These are phyloP conservation scores for Stegophylla sp. DNA, from an alignment of 2,888 invertebrate genomes.

Conservation along the genomic window DNA sequence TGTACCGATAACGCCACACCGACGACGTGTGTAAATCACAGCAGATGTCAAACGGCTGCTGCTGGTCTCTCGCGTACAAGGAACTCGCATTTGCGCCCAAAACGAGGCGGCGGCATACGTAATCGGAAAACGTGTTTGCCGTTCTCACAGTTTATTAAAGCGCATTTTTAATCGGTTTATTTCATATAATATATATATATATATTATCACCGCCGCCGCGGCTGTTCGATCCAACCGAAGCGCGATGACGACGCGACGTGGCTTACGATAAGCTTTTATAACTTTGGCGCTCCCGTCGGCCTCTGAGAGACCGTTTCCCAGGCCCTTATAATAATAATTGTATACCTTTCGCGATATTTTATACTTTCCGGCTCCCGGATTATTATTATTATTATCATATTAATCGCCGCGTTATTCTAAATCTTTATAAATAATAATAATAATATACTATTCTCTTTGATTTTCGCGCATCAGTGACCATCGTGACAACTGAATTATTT, in stretches of 20 bases:
- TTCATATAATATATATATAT: too few relatives aligned
- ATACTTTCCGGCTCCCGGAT: neutral
- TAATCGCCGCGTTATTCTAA: neutral
- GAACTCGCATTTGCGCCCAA: slow-evolving; percentile 55
- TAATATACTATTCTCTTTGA: neutral
- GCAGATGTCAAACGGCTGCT: slow-evolving; percentile 56
- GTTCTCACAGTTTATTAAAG: slow-evolving; percentile 57
- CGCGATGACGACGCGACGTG: neutral
- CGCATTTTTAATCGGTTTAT: slow-evolving; percentile 57
- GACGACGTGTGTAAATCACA: slow-evolving; percentile 50
- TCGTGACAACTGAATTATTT: too few relatives aligned
- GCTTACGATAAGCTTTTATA: slow-evolving; percentile 40
- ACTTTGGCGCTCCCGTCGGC: slow-evolving; percentile 13
- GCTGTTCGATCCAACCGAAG: neutral
- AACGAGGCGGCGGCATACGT: slow-evolving; percentile 40
- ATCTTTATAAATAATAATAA: neutral
- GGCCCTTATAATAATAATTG: neutral
- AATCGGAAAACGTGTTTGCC: slow-evolving; percentile 53
- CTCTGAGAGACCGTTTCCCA: neutral
- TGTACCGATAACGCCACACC: neutral
- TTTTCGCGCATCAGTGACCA: too few relatives aligned
- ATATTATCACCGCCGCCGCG: neutral
- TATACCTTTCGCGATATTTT: neutral
- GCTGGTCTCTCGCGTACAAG: slow-evolving; percentile 49
- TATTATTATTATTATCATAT: neutral